Percentiles rank a stretch among this genome's conserved stretches.
Evolutionary conservation across 2,113 vertebrate genomes (phyloP).

Genomic region (Nycticryphes semicollaris): DNA sequence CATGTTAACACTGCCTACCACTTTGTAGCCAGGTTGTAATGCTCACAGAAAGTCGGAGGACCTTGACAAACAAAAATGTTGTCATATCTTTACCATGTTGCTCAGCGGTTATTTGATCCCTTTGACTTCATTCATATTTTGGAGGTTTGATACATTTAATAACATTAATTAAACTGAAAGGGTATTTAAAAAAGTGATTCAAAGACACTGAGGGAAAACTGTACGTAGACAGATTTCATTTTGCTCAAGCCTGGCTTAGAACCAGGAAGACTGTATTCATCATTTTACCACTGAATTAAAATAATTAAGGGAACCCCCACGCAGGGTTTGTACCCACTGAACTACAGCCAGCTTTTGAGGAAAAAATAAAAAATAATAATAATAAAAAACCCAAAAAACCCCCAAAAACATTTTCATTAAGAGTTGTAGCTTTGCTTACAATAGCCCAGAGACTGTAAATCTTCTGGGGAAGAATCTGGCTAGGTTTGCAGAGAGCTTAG

Average conservation of each 20-base stretch:
- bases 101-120: not conserved
- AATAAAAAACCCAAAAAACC: not conserved
- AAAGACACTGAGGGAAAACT: not conserved
- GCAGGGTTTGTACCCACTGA: not conserved
- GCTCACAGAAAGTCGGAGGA: not conserved
- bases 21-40: not conserved
- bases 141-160: not conserved
- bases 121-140: not conserved
- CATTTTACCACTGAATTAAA: not conserved
- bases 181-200: not conserved
- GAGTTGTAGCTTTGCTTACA: not conserved
- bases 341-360: not conserved
- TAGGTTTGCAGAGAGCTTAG: not conserved
- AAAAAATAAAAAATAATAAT: no score
- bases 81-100: not conserved
- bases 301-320: not conserved
- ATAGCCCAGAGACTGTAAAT: not conserved
- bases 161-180: not conserved
- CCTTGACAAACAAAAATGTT: not conserved
- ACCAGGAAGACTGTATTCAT: not conserved
- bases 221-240: not conserved
- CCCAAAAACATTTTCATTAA: not conserved
- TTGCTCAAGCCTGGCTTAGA: not conserved
- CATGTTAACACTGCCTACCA: not conserved
- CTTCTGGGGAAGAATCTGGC: not conserved